Conservation (phyloP, 2,888 invertebrate species). For the Cephus rjabovi region DNA sequence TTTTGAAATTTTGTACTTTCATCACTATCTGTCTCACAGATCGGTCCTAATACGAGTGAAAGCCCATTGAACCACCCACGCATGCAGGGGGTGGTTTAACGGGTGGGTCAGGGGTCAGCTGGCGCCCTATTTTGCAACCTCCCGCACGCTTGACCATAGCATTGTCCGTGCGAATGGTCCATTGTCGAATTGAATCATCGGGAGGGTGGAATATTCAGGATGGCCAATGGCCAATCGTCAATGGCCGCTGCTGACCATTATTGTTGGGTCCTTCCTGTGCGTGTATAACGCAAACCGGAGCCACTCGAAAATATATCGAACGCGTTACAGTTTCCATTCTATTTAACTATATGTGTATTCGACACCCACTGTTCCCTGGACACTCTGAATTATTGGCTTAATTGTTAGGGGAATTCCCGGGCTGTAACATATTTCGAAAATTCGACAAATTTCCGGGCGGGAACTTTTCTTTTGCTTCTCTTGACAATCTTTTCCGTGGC, state of each 20-base stretch:
- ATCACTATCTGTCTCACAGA: neutral
- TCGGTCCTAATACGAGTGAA: neutral
- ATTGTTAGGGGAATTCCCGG: conserved; percentile 48
- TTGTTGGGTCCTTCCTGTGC: conserved; percentile 38
- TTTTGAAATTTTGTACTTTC: too few species aligned
- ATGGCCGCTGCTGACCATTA: conserved; percentile 55
- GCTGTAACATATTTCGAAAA: conserved; percentile 4
- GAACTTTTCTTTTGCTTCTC: conserved; percentile 29
- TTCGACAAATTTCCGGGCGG: conserved; percentile 55
- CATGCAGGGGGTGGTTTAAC: conserved; percentile 12
- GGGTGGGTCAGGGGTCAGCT: conserved; percentile 30
- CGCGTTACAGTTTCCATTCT: conserved; percentile 6
- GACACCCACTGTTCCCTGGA: conserved; percentile 25
- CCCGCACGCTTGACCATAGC: conserved; percentile 58
- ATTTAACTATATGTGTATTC: neutral
- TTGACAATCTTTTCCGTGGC: too few species aligned
- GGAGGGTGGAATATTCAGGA: conserved; percentile 54
- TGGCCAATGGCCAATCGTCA: conserved; percentile 60
- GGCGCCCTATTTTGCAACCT: conserved; percentile 48
- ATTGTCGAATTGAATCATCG: conserved; percentile 66
- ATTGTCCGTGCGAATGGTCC: conserved; percentile 58
- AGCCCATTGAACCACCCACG: conserved; percentile 41
- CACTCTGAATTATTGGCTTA: conserved; percentile 60
- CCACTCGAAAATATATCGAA: conserved; percentile 29
- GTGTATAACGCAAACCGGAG: conserved; percentile 22